A percentile compares a stretch with the other conserved stretches of the same genome.
phyloP scores from a whole-genome alignment of 2,797 vertebrate genomes.

The Danio choprae region DNA sequence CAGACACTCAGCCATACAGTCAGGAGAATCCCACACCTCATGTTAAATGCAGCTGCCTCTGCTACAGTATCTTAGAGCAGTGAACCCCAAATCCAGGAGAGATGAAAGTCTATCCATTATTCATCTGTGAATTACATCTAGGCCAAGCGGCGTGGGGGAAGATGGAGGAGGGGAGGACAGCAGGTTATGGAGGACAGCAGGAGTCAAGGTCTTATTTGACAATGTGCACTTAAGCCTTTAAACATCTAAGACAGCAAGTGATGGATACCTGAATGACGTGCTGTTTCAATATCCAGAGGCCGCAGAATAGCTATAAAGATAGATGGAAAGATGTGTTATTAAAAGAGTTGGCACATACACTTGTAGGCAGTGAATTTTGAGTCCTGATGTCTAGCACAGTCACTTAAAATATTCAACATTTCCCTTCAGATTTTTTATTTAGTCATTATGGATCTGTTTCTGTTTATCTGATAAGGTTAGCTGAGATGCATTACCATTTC shows the following conservation, averaged over 20 bases:
- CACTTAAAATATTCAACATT: background rate
- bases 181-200: slow-evolving; percentile 35
- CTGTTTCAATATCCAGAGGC: slow-evolving; percentile 11
- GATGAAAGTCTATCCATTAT: slow-evolving; percentile 84
- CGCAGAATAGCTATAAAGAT: slow-evolving; percentile 6
- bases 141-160: slow-evolving; percentile 67
- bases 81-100: slow-evolving; percentile 70
- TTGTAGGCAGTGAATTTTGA: background rate
- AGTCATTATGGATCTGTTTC: no score
- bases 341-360: slow-evolving; percentile 13
- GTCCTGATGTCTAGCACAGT: background rate
- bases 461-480: no score
- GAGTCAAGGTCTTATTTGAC: slow-evolving; percentile 46
- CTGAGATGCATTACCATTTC: no score
- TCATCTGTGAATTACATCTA: slow-evolving; percentile 80
- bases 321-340: slow-evolving; percentile 13
- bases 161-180: slow-evolving; percentile 29
- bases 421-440: no score
- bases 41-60: slow-evolving; percentile 75
- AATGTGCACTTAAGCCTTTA: slow-evolving; percentile 38
- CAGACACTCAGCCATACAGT: slow-evolving; percentile 58
- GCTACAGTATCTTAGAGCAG: slow-evolving; percentile 50
- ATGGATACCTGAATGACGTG: slow-evolving; percentile 15
- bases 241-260: slow-evolving; percentile 26
- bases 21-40: slow-evolving; percentile 77